A percentile compares a stretch with the other conserved stretches of the same genome.
Evolutionary conservation across 2,113 vertebrate species (phyloP).

Genomic region (Trichechus manatus): DNA sequence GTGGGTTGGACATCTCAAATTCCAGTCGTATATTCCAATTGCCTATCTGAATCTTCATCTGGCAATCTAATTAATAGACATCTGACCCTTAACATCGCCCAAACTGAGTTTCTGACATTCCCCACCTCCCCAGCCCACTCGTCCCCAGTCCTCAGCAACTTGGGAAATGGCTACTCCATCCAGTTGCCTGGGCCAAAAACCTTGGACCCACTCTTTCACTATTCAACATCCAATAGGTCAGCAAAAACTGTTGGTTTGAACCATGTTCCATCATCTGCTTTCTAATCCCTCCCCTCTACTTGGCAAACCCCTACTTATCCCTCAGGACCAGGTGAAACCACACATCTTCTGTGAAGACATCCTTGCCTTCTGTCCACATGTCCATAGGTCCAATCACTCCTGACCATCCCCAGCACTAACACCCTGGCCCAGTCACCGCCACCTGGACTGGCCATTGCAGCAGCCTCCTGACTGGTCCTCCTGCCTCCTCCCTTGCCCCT

Average conservation of each 20-base stretch:
- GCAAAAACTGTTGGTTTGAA: no score
- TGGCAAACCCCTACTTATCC: no score
- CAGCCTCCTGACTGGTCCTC: not conserved
- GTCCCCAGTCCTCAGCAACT: no score
- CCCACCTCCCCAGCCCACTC: not conserved
- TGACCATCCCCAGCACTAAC: fast-evolving
- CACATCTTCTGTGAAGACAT: no score
- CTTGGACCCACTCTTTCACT: no score
- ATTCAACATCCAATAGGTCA: not conserved
- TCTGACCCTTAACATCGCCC: no score
- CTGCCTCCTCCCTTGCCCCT: not conserved
- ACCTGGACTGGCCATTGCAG: not conserved
- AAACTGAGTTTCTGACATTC: not conserved
- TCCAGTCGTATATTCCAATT: not conserved
- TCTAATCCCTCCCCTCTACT: no score
- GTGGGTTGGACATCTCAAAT: fast-evolving
- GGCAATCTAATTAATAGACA: not conserved
- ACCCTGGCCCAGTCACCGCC: not conserved
- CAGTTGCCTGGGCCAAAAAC: fast-evolving
- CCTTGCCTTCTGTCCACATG: no score
- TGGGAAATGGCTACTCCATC: fast-evolving
- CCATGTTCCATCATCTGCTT: no score
- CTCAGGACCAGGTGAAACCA: no score
- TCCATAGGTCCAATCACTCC: fast-evolving
- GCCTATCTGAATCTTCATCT: not conserved